phyloP scores from a whole-genome alignment of 1,140 invertebrate genomes.

The Panagrolaimus sp. region DNA sequence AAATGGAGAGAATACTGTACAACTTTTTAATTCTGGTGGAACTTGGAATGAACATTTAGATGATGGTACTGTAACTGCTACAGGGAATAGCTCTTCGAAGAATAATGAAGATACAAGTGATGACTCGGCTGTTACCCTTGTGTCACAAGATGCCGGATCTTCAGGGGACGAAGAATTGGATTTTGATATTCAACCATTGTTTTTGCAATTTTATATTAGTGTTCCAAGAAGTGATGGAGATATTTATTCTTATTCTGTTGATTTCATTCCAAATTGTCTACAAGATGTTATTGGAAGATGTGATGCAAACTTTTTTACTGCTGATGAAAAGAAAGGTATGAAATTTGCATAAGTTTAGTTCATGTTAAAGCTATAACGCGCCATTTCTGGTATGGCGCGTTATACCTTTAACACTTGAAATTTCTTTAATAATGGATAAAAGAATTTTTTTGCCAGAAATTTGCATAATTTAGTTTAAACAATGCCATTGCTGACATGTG shows the following conservation, averaged over 20 bases:
- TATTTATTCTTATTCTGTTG: conserved; percentile 33
- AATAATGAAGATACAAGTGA: conserved; percentile 29
- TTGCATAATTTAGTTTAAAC: too few species aligned
- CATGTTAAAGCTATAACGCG: background rate
- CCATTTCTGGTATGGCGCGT: too few species aligned
- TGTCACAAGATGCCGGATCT: background rate
- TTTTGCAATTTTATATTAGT: conserved; percentile 37
- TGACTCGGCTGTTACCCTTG: conserved; percentile 14
- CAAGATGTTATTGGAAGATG: conserved; percentile 22
- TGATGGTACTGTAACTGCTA: background rate
- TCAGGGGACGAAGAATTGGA: background rate
- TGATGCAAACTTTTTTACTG: background rate
- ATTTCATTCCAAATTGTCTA: conserved; percentile 43
- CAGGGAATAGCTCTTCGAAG: background rate
- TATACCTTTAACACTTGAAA: too few species aligned
- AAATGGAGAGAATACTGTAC: conserved; percentile 1
- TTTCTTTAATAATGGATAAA: too few species aligned
- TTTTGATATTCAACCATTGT: conserved; percentile 38
- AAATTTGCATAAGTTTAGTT: background rate
- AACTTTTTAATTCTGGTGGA: conserved; percentile 1
- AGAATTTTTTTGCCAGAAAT: too few species aligned
- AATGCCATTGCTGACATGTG: too few species aligned
- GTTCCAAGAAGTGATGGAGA: conserved; percentile 27
- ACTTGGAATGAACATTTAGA: conserved; percentile 12
- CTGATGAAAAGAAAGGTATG: conserved; percentile 17